Base-by-base conservation (phyloP, 2,113 vertebrate genomes). In the Paradisaea rubra region DNA sequence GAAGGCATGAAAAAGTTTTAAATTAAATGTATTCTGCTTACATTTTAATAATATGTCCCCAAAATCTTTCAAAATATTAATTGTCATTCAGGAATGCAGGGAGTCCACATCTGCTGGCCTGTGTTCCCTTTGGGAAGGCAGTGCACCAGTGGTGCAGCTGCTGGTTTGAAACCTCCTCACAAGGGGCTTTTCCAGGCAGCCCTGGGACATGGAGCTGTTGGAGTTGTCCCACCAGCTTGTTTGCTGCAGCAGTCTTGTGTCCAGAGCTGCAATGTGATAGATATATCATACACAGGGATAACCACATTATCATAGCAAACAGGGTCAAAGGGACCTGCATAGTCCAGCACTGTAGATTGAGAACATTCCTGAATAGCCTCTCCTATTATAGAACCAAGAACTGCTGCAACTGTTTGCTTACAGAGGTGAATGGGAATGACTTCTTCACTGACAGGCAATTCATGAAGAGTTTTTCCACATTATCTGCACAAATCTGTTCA, bases 401-500 rank as follows among this genome's bases (percentile, higher is more conserved):
- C 57, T 76, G 41, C 52, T 98, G 97, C 65, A 61, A 28, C 96
- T 95, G 1, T 98, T 98, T 90, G 19, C 94, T 39, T 98, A 94
- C 86, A 73, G 72, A 41, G 96, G 97, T 41, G 53, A 98, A 97
- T 71, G 84, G 4, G 25, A 98, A 98, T 86, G 94, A 96, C 18
- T 98, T 98, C 68, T 10, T 12, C 45, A 96, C 61, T 81, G 97
- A 98, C 68, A 96, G 14, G 61, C 78, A 97, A 2, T 97, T 91
- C 83, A 92, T 97, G 37, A 97, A 91, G 90, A 98, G 96, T 93
- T 98, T 98, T 77, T 98, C 98, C 5, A 3, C 2, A 10, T 93
- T 18, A 16, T 88, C 63, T n/a, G 89, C 88, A 18, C 4, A 23
- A 0, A 16, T 95, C 30, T 98, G 97, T 86, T 98, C 97, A 15